These are phyloP conservation scores for Luidia sarsii DNA, from an alignment of 53 echinoderm and acorn worm species.

Conservation along the genomic window DNA sequence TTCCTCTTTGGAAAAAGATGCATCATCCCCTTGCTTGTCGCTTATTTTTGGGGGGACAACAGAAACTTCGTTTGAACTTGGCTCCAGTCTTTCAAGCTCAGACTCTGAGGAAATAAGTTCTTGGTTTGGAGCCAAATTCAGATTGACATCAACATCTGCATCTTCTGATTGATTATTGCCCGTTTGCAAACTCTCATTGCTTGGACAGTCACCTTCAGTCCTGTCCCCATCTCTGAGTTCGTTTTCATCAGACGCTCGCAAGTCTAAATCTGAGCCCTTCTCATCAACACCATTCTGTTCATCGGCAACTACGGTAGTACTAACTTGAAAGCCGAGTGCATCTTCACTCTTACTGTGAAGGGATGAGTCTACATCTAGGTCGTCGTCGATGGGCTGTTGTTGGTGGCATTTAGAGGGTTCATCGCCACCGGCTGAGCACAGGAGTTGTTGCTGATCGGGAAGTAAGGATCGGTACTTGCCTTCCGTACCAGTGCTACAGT, in stretches of 20 bases:
- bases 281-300: too few relatives aligned
- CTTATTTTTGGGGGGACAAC: too few relatives aligned
- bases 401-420: too few relatives aligned
- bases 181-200: background rate
- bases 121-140: background rate
- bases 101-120: background rate
- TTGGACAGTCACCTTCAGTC: background rate
- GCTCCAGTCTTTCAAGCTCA: constrained; percentile 17
- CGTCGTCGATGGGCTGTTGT: background rate
- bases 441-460: background rate
- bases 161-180: background rate
- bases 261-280: too few relatives aligned
- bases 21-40: background rate
- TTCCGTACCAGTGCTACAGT: constrained; percentile 38
- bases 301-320: too few relatives aligned
- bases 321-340: too few relatives aligned
- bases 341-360: background rate
- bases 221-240: background rate
- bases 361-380: background rate
- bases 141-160: constrained; percentile 8
- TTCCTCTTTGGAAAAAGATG: background rate
- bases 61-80: too few relatives aligned
- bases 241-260: too few relatives aligned
- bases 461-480: constrained; percentile 40
- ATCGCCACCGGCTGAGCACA: background rate